phyloP scores from a whole-genome alignment of 2,797 vertebrate genomes.

The Myoxocephalus aenaeus region DNA sequence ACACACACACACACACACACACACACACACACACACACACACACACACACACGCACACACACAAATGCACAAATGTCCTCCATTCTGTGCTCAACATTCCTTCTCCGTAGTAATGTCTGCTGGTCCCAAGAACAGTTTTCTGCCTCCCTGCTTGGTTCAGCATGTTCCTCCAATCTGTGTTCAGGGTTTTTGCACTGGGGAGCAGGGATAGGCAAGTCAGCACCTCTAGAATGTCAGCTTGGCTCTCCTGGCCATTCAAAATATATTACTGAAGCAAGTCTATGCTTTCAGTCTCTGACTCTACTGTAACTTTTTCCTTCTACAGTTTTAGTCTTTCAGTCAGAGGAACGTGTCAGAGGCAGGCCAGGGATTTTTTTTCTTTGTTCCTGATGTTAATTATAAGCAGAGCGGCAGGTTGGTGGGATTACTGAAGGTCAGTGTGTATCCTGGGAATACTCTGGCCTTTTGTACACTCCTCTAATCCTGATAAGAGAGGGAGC shows the following conservation, averaged over 20 bases:
- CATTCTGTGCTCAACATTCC: constrained; percentile 36
- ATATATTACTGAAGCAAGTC: constrained; percentile 71
- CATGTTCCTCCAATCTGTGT: constrained; percentile 66
- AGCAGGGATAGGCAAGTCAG: constrained; percentile 66
- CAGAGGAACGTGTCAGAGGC: constrained; percentile 55
- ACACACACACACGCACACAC: constrained; percentile 22
- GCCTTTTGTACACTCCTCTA: constrained; percentile 90
- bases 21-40: constrained; percentile 21
- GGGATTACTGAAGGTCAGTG: constrained; percentile 93
- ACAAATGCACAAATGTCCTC: constrained; percentile 12
- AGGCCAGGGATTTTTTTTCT: constrained; percentile 68
- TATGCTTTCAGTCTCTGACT: constrained; percentile 56
- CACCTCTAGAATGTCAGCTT: constrained; percentile 78
- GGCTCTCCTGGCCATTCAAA: constrained; percentile 75
- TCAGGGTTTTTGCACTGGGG: constrained; percentile 59
- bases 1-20: constrained; percentile 31
- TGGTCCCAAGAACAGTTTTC: constrained; percentile 50
- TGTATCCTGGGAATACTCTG: constrained; percentile 93
- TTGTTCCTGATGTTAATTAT: constrained; percentile 87
- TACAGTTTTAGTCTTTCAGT: constrained; percentile 62
- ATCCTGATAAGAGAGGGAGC: constrained; percentile 86
- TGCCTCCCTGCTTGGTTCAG: constrained; percentile 72
- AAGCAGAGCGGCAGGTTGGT: constrained; percentile 85
- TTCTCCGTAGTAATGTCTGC: constrained; percentile 40
- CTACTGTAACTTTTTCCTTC: constrained; percentile 66